phyloP scores from a whole-genome alignment of 2,888 invertebrate genomes.

The Rotaria socialis region DNA sequence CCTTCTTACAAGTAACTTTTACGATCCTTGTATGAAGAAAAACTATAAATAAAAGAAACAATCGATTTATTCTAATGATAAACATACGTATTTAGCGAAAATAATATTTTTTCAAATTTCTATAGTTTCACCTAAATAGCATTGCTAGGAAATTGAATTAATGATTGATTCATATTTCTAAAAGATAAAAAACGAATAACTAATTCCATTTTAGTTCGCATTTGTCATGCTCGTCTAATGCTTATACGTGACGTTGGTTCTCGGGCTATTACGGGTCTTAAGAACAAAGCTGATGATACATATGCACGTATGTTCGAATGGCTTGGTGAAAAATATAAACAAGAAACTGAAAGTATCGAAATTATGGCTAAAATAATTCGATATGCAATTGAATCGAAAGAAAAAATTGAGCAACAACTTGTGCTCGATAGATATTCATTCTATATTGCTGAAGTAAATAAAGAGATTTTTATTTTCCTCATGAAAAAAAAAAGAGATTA shows the following conservation, averaged over 20 bases:
- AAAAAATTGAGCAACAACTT: conserved; percentile 54
- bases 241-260: conserved; percentile 52
- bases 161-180: no score
- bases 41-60: no score
- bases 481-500: neutral
- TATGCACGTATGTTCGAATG: conserved; percentile 59
- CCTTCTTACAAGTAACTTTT: no score
- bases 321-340: conserved; percentile 58
- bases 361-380: conserved; percentile 56
- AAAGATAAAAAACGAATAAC: no score
- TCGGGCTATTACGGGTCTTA: conserved; percentile 53
- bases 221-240: conserved; percentile 51
- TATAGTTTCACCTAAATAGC: no score
- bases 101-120: neutral
- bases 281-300: conserved; percentile 54
- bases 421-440: conserved; percentile 56
- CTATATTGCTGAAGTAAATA: conserved; percentile 54
- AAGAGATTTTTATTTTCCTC: no score
- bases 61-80: no score
- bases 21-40: no score
- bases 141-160: no score
- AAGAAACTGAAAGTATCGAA: conserved; percentile 59
- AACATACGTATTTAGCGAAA: no score
- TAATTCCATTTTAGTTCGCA: neutral
- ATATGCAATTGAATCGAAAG: conserved; percentile 53